Evolutionary conservation across 2,797 vertebrate genomes (phyloP).

Genomic region (Luscinia megarhynchos): DNA sequence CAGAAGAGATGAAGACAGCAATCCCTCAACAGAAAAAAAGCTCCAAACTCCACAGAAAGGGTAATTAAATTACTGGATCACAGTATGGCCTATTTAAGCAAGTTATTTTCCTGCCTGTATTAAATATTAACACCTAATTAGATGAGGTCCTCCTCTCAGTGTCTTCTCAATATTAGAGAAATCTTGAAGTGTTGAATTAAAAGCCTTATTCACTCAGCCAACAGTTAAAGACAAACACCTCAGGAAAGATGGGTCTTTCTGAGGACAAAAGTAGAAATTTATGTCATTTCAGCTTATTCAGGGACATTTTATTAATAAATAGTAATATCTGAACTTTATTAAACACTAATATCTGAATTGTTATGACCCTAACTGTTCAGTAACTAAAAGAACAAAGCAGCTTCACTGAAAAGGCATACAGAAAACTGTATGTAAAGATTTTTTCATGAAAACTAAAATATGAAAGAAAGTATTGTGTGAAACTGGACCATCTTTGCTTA

Average conservation of each 20-base stretch:
- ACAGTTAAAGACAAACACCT: not conserved
- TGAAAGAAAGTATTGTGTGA: not conserved
- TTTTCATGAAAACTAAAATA: not conserved
- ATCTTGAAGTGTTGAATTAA: not conserved
- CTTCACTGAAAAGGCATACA: not conserved
- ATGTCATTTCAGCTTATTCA: not conserved
- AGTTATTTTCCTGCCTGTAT: not conserved
- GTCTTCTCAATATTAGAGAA: not conserved
- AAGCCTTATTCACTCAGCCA: not conserved
- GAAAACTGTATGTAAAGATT: not conserved
- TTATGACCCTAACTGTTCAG: not conserved
- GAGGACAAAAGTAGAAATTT: not conserved
- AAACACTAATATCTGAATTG: not conserved
- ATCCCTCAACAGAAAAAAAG: not conserved
- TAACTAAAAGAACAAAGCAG: not conserved
- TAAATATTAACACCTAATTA: constrained; percentile 27
- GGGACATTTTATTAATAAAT: not conserved
- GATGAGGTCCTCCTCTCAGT: not conserved
- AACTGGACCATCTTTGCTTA: not conserved
- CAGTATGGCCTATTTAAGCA: not conserved
- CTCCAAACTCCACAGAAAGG: not conserved
- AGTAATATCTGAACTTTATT: not conserved
- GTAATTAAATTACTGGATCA: not conserved
- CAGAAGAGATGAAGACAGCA: not conserved
- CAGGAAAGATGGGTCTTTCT: not conserved